Evolutionary conservation across 2,797 vertebrate genomes (phyloP).

Genomic region (Sebastolobus altivelis): DNA sequence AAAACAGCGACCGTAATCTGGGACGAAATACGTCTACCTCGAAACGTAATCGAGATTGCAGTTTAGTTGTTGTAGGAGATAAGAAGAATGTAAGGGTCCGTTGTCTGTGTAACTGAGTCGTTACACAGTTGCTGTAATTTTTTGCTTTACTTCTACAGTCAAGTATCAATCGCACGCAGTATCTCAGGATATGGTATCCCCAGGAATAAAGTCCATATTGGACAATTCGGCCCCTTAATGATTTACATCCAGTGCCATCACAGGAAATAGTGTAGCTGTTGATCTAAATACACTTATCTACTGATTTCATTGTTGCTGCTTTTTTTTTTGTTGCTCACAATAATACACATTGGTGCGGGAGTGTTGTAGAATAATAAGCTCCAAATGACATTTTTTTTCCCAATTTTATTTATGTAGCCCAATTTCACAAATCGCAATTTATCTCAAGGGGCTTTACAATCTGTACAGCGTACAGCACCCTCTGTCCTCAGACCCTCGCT

Average conservation of each 20-base stretch:
- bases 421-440: neutral
- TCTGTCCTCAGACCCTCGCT: too few species aligned
- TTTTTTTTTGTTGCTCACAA: neutral
- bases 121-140: neutral
- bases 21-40: too few species aligned
- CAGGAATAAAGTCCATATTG: neutral
- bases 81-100: neutral
- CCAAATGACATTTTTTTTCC: neutral
- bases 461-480: neutral
- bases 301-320: neutral
- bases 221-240: too few species aligned
- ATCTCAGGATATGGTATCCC: neutral
- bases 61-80: too few species aligned
- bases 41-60: too few species aligned
- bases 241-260: neutral
- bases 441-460: neutral
- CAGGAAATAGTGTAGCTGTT: neutral
- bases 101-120: neutral
- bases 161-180: neutral
- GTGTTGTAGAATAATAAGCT: slow-evolving; percentile 1
- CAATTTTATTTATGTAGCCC: neutral
- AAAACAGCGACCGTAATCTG: too few species aligned
- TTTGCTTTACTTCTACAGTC: neutral
- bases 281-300: neutral
- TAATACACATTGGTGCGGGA: neutral